These are phyloP conservation scores for Idaea aversata DNA, from an alignment of 2,888 invertebrate species.

Conservation along the genomic window DNA sequence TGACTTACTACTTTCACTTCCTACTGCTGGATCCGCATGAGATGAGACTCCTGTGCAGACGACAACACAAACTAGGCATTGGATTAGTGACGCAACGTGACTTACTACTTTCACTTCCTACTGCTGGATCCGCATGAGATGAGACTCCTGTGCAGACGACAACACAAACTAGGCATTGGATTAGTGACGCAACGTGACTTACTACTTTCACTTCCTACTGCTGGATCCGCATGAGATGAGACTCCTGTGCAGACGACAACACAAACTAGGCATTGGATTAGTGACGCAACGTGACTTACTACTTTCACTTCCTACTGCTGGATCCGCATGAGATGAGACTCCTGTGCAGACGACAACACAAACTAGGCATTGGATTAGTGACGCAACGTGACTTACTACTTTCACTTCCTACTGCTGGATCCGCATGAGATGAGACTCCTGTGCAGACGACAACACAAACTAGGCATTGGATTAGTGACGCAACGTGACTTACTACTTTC, in stretches of 20 bases:
- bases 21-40: slow-evolving; percentile 22
- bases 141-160: slow-evolving; percentile 16
- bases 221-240: slow-evolving; percentile 25
- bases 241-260: slow-evolving; percentile 8
- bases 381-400: slow-evolving; percentile 28
- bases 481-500: slow-evolving; percentile 30
- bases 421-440: slow-evolving; percentile 23
- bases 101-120: slow-evolving; percentile 33
- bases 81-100: slow-evolving; percentile 27
- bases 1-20: slow-evolving; percentile 31
- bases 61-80: slow-evolving; percentile 25
- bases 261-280: slow-evolving; percentile 27
- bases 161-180: slow-evolving; percentile 26
- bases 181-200: slow-evolving; percentile 26
- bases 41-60: slow-evolving; percentile 19
- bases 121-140: slow-evolving; percentile 22
- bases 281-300: slow-evolving; percentile 27
- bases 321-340: slow-evolving; percentile 24
- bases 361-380: slow-evolving; percentile 30
- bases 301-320: slow-evolving; percentile 33
- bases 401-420: slow-evolving; percentile 31
- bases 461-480: slow-evolving; percentile 29
- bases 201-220: slow-evolving; percentile 33
- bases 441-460: slow-evolving; percentile 15
- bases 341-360: slow-evolving; percentile 8